A percentile compares a stretch with the other conserved stretches of the same genome.
These are phyloP conservation scores for Pachyuromys duprasi DNA, from an alignment of 2,797 vertebrate species.

Conservation along the genomic window DNA sequence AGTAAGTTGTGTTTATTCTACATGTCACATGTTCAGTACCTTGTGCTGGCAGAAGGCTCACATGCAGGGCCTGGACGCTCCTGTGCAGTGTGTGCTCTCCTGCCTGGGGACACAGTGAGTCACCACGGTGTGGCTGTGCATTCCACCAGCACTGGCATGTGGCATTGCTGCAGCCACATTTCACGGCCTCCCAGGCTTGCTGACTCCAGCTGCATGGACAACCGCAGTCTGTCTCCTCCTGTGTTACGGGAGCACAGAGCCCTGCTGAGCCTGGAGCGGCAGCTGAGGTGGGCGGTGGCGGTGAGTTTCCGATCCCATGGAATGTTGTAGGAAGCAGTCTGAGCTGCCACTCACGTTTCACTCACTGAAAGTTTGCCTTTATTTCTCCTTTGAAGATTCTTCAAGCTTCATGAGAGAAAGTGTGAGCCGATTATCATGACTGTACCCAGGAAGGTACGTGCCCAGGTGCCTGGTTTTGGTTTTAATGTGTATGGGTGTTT, in stretches of 20 bases:
- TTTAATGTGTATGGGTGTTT: neutral
- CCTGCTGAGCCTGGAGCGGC: rapidly evolving
- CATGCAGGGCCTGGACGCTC: neutral
- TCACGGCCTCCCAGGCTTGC: neutral
- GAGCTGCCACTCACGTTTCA: neutral
- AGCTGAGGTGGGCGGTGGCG: neutral
- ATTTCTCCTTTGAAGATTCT: slow-evolving; percentile 91
- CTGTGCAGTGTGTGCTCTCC: neutral
- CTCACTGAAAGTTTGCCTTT: slow-evolving; percentile 4
- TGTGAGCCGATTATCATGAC: slow-evolving; percentile 99
- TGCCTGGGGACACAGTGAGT: neutral
- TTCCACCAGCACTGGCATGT: neutral
- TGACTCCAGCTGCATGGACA: neutral
- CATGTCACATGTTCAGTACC: neutral
- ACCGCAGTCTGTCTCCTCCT: neutral
- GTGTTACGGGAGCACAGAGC: neutral
- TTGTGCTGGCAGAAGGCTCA: neutral
- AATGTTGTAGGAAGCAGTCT: neutral
- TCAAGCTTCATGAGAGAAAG: slow-evolving; percentile 98
- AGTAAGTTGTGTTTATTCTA: neutral
- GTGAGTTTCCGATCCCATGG: rapidly evolving
- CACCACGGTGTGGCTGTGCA: rapidly evolving
- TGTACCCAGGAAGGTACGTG: slow-evolving; percentile 96
- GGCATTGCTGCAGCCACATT: neutral
- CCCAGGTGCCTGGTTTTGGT: neutral